phyloP scores from a whole-genome alignment of 2,888 invertebrate species.

The Leptura quadrifasciata region DNA sequence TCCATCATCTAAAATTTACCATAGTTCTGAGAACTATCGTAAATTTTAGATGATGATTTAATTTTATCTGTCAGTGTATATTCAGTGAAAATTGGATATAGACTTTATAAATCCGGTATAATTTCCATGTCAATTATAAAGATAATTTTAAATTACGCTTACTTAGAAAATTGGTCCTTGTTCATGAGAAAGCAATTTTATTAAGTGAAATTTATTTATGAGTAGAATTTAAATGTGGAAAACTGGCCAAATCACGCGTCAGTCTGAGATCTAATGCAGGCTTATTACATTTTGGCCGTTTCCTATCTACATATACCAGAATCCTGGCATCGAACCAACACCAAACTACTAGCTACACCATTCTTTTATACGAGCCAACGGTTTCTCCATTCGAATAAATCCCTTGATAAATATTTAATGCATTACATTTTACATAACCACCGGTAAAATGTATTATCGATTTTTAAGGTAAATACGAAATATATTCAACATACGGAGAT shows the following conservation, averaged over 20 bases:
- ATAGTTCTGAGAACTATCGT: no score
- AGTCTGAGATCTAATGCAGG: slow-evolving; percentile 46
- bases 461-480: slow-evolving; percentile 29
- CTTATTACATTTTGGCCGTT: slow-evolving; percentile 51
- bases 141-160: not conserved
- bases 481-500: not conserved
- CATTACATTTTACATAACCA: slow-evolving; percentile 46
- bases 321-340: slow-evolving; percentile 48
- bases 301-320: slow-evolving; percentile 44
- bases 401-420: slow-evolving; percentile 50
- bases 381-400: slow-evolving; percentile 48
- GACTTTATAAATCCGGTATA: not conserved
- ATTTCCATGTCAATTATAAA: not conserved
- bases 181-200: slow-evolving; percentile 11
- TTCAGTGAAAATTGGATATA: not conserved
- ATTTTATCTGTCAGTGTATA: no score
- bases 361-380: slow-evolving; percentile 49
- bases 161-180: not conserved
- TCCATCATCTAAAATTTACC: no score
- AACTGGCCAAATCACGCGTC: slow-evolving; percentile 52
- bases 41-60: no score
- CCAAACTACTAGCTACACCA: slow-evolving; percentile 44
- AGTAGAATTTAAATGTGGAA: slow-evolving; percentile 46
- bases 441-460: slow-evolving; percentile 35
- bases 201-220: slow-evolving; percentile 41